Evolutionary conservation across 2,113 vertebrate species (phyloP), one percentile per base, ranked within the genome.

Genomic region (Thalassoma bifasciatum): DNA sequence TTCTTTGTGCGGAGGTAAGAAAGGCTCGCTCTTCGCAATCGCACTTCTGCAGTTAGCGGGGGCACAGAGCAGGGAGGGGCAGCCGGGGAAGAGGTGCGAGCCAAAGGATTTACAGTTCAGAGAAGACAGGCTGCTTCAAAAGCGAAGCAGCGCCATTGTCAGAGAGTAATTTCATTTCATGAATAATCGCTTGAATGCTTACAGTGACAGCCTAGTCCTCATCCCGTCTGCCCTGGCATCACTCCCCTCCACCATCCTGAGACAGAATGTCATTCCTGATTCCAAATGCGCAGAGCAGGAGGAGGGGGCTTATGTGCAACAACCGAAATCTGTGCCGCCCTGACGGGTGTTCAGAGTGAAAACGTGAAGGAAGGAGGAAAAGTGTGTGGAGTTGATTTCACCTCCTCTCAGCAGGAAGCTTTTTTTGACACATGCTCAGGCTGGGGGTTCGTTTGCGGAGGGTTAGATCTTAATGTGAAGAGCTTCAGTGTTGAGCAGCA

Each of bases 121-220:
- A 91, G 90, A 84, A 88, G 79, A 82, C 83, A 82, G 81, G 58
- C 84, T 77, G 87, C 85, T 91, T 92, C 84, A 88, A 89, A 92
- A 90, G 91, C 83, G 79, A 84, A 85, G 88, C 85, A 79, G 66
- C 75, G 77, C 86, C 88, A 91, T 93, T 92, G 91, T 93, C 88
- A 90, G 82, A 86, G 83, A 91, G 90, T 93, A 91, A 94, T 92
- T 94, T 91, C 89, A 93, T 92, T 93, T 92, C 87, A 88, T 88
- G 86, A 94, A 92, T 89, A 92, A 90, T 84, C 85, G 90, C 88
- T 91, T 89, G 88, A 91, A 85, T 92, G 91, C 88, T 88, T 88
- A 84, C 88, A 86, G 76, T 90, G 92, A 91, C 91, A 91, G 92
- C 75, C 79, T 66, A 67, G 86, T 87, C 89, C 75, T 92, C 86